Conservation (phyloP, 2,113 vertebrate genomes). For the Prinia subflava region DNA sequence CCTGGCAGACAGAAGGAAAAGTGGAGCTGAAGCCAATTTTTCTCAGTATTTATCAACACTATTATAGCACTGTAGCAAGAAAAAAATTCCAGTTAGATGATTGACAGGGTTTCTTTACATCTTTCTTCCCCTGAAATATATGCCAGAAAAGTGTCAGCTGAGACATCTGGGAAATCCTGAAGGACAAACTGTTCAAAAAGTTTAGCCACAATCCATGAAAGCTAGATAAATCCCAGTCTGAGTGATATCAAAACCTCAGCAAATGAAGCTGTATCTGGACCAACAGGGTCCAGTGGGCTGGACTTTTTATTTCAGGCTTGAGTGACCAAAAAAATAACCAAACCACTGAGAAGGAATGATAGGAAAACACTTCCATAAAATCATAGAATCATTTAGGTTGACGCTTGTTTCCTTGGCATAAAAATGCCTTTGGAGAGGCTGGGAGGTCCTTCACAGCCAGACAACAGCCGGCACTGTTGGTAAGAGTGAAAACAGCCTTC, state of each 20-base stretch:
- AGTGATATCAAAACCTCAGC: not conserved
- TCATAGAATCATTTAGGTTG: not conserved
- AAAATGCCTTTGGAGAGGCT: not conserved
- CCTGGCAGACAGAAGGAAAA: not conserved
- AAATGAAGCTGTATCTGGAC: not conserved
- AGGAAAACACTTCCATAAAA: not conserved
- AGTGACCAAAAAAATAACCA: not conserved
- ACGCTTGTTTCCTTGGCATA: not conserved
- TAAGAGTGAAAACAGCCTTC: not conserved
- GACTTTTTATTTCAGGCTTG: not conserved
- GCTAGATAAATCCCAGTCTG: not conserved
- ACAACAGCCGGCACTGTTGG: not conserved
- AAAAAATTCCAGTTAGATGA: not conserved
- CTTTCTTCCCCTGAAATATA: not conserved
- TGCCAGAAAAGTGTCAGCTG: not conserved
- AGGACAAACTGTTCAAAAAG: constrained; percentile 2
- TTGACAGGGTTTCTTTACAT: not conserved
- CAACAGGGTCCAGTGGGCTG: not conserved
- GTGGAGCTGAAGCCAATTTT: not conserved
- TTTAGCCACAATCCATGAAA: constrained; percentile 24
- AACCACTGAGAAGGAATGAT: not conserved
- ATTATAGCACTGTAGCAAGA: not conserved
- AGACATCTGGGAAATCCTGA: constrained; percentile 43
- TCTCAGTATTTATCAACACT: constrained; percentile 18
- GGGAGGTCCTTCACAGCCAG: constrained; percentile 10